Evolutionary conservation across 2,113 vertebrate species (phyloP).

Genomic region (Silurus meridionalis): DNA sequence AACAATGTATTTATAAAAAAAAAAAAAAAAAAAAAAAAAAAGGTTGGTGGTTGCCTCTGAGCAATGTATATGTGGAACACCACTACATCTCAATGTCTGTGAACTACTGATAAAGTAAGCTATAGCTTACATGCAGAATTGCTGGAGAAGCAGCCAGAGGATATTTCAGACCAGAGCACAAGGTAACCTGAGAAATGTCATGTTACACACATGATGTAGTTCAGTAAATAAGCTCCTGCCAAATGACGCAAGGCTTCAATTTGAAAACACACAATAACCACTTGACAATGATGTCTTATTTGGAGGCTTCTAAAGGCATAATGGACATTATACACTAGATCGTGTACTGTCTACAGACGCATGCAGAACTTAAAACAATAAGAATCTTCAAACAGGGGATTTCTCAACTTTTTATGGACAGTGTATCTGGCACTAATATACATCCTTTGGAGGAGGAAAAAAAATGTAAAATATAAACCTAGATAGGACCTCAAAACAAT

Average conservation of each 20-base stretch:
- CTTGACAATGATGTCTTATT: neutral
- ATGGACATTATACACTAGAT: neutral
- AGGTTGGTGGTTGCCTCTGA: neutral
- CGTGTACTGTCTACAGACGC: neutral
- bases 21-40: neutral
- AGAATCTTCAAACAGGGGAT: neutral
- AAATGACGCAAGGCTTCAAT: conserved; percentile 30
- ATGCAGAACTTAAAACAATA: neutral
- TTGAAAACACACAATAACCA: conserved; percentile 1
- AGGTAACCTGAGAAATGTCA: conserved; percentile 57
- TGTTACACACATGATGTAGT: conserved; percentile 44
- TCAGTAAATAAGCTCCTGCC: conserved; percentile 34
- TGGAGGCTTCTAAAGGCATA: neutral
- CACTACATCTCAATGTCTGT: neutral
- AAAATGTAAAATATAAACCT: neutral
- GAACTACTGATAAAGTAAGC: neutral
- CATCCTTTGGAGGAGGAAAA: neutral
- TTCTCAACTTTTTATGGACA: neutral
- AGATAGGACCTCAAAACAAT: neutral
- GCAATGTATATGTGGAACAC: neutral
- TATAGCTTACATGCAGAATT: conserved; percentile 18
- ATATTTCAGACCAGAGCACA: conserved; percentile 28
- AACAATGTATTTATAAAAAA: too few relatives aligned
- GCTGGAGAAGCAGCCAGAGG: conserved; percentile 23
- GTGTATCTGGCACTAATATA: neutral